Base-by-base conservation (phyloP, 2,113 vertebrate genomes). In the Jacana jacana region DNA sequence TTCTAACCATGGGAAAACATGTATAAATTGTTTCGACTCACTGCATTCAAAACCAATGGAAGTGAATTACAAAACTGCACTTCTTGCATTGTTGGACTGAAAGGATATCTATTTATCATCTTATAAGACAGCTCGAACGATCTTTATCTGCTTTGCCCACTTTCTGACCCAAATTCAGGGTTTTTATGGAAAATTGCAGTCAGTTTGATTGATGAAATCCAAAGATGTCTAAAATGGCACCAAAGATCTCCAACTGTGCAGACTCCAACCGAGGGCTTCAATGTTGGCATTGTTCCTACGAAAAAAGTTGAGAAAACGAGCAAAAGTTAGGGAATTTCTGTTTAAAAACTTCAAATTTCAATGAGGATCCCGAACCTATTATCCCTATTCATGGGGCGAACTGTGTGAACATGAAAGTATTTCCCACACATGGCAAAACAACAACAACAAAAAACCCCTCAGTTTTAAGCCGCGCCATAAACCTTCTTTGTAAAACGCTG, bases 141-240 rank as follows among this genome's bases (percentile, higher is more conserved):
- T 99, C 99, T 99, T 99, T 99, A 99, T 99, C 99, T 99, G 98
- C 98, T 98, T 98, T 98, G 98, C 98, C 99, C 98, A 98, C 98
- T 99, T 99, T 99, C 99, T 99, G 98, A 98, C 99, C 99, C 98
- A 99, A 99, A 99, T 99, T 99, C 99, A 99, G 99, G 98, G 98
- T 98, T 99, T 99, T 99, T 99, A 99, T 99, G 99, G 99, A 99
- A 99, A 99, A 99, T 99, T 98, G 99, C 99, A 99, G 99, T 99
- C 99, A 99, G 98, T 99, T 99, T 99, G 99, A 99, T 99, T 99
- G 99, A 99, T 99, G 99, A 99, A 99, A 99, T 99, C 99, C 99
- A 99, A 99, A 99, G 99, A 99, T 99, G 99, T 99, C 99, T 99
- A 98, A 98, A 99, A 99, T 98, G 99, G 99, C 99, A 98, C 98